These are phyloP conservation scores for Drosophila baimaii DNA, from an alignment of 1,140 invertebrate genomes.

Conservation along the genomic window DNA sequence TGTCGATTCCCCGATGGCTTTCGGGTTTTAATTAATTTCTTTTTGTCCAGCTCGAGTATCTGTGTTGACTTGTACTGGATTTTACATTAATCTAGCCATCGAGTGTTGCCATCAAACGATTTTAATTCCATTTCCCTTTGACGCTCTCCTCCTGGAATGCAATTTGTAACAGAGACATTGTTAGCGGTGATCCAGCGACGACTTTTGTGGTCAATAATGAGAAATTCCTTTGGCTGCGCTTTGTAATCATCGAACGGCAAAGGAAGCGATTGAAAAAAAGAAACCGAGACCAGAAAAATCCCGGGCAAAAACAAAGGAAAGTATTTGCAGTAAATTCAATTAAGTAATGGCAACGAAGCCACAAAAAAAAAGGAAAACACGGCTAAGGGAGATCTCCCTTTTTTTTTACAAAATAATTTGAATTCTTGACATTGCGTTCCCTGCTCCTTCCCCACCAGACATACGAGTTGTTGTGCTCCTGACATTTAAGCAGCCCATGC, in stretches of 20 bases:
- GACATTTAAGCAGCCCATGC: conserved; percentile 57
- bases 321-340: conserved; percentile 78
- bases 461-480: conserved; percentile 40
- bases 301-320: conserved; percentile 61
- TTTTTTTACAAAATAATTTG: conserved; percentile 62
- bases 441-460: neutral
- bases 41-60: conserved; percentile 12
- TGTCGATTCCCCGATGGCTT: conserved; percentile 44
- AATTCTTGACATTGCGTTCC: conserved; percentile 65
- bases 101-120: conserved; percentile 72
- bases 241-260: conserved; percentile 45
- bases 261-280: conserved; percentile 11
- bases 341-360: conserved; percentile 64
- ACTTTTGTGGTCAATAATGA: conserved; percentile 81
- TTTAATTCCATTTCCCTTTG: conserved; percentile 70
- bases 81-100: conserved; percentile 71
- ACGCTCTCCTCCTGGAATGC: conserved; percentile 31
- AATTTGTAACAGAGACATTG: conserved; percentile 62
- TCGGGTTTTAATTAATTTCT: conserved; percentile 75
- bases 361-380: conserved; percentile 20
- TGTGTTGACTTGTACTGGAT: conserved; percentile 54
- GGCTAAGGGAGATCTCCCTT: conserved; percentile 31
- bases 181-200: conserved; percentile 60
- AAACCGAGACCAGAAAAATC: conserved; percentile 33
- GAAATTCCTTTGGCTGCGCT: conserved; percentile 74